Base-by-base conservation (phyloP, 2,113 vertebrate genomes). In the Colossoma macropomum region DNA sequence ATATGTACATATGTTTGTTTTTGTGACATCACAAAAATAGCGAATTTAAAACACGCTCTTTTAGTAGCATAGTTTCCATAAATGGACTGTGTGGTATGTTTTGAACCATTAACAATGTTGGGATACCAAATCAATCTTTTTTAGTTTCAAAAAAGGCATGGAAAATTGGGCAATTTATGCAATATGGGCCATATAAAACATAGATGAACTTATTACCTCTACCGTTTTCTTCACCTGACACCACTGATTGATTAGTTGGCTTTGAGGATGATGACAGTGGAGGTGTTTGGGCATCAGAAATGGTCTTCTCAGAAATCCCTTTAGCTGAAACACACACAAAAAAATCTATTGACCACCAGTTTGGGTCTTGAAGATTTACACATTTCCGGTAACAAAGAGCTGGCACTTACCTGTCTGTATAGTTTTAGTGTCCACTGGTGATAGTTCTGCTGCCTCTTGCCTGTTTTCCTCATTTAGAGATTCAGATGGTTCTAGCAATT, bases 291-390 rank as follows among this genome's bases (percentile, higher is more conserved):
- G 38, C 11, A 54, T 38, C 32, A 70, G 52, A 60, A 7, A 34
- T 21, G 28, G 45, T 23, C 25, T 30, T 27, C 27, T 85, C 38
- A 78, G 5, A 11, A 12, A 1, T 30, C 4, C 27, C 8, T 25
- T 50, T 34, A 9, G 27, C 84, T 85, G 34, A 78, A 78, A 74
- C 65, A 45, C 2, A 71, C 2, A 50, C 50, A n/a, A 62, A 52
- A 19, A 84, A 23, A 17, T 34, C 17, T 11, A 45, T 1, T 5
- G 41, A 48, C 9, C 45, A 28, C 16, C 7, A 6, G 17, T 7
- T 50, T 27, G 11, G 52, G 13, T 69, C 32, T 68, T 68, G 34
- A 38, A 69, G 4, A 38, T n/a, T n/a, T n/a, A n/a, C n/a, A 50
- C 17, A 21, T 69, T 23, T 69, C 10, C 19, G 17, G 19, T 68